phyloP scores from a whole-genome alignment of 2,113 vertebrate genomes.

The Oreochromis spilurus region DNA sequence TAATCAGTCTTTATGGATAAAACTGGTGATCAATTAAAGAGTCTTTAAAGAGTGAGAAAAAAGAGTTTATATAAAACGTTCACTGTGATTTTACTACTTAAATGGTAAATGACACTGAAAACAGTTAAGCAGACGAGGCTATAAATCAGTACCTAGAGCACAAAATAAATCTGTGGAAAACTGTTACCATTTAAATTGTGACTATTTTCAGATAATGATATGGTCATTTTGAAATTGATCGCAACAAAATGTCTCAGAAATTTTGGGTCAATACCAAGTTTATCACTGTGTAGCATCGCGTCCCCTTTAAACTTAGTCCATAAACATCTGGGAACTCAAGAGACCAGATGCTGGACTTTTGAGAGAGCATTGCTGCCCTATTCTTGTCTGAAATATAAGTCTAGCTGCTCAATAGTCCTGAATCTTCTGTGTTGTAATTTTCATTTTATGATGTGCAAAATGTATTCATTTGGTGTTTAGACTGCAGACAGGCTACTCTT shows the following conservation, averaged over 20 bases:
- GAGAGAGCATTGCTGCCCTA: accelerated
- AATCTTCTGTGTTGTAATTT: background rate
- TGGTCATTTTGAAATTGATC: background rate
- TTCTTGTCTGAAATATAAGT: background rate
- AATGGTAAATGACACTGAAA: background rate
- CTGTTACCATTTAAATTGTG: background rate
- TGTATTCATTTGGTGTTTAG: background rate
- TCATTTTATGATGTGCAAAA: background rate
- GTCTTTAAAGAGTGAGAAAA: background rate
- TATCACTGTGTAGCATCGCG: background rate
- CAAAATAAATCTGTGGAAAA: background rate
- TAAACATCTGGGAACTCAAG: background rate
- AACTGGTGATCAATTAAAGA: background rate
- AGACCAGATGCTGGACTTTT: background rate
- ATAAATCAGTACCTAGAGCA: background rate
- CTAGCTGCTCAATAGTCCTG: background rate
- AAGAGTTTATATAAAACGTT: background rate
- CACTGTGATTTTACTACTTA: background rate
- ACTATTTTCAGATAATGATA: background rate
- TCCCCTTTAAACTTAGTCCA: background rate
- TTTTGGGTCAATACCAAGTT: accelerated
- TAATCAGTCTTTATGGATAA: background rate
- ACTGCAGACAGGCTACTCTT: background rate
- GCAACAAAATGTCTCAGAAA: background rate
- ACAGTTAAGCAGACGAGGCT: background rate